Evolutionary conservation across 2,113 vertebrate species (phyloP).

Genomic region (Myotis davidii): DNA sequence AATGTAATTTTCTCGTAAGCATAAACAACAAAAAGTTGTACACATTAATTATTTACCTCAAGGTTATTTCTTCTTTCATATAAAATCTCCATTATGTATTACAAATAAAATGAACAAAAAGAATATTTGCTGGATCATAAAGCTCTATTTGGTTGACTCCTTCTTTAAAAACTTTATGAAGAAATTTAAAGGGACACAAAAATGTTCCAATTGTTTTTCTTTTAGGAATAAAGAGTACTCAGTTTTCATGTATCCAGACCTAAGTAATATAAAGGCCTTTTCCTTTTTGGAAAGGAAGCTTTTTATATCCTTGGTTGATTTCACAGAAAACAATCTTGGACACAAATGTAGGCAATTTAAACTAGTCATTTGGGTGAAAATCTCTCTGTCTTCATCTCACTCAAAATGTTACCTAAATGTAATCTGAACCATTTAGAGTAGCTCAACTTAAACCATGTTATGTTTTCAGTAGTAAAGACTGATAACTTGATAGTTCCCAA

Average conservation of each 20-base stretch:
- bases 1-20: not conserved
- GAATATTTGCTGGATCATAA: conserved; percentile 3
- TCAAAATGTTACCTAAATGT: conserved; percentile 79
- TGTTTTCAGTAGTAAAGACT: conserved; percentile 84
- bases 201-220: not conserved
- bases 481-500: conserved; percentile 86
- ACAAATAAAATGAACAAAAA: conserved; percentile 51
- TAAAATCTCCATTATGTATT: not conserved
- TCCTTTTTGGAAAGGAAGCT: conserved; percentile 57
- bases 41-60: conserved; percentile 2
- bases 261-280: conserved; percentile 18
- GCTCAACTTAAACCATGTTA: conserved; percentile 80
- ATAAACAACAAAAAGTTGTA: conserved; percentile 28
- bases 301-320: conserved; percentile 59
- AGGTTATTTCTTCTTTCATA: not conserved
- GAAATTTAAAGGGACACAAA: conserved; percentile 35
- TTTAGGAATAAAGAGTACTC: conserved; percentile 51
- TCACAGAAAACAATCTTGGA: conserved; percentile 45
- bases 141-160: not conserved
- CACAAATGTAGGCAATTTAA: conserved; percentile 56
- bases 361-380: conserved; percentile 75
- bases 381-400: conserved; percentile 75
- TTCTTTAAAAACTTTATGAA: conserved; percentile 47
- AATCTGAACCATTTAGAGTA: conserved; percentile 83
- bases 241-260: conserved; percentile 16